Evolutionary conservation across 2,888 invertebrate genomes (phyloP).

Genomic region (Ochropleura leucogaster): DNA sequence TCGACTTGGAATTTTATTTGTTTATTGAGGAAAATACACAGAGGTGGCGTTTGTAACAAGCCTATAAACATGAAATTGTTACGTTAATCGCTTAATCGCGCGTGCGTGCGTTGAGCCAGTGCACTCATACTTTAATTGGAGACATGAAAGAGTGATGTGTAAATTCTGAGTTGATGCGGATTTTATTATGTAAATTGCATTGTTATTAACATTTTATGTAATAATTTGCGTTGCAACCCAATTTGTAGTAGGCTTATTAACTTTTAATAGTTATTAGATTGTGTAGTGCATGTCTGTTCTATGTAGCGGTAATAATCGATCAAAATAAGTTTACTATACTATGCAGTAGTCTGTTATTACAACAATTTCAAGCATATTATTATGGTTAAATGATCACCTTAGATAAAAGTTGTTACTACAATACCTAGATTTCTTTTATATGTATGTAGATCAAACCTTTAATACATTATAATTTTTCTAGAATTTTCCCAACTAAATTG

Average conservation of each 20-base stretch:
- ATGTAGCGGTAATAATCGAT: background rate
- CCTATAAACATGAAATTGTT: slow-evolving; percentile 50
- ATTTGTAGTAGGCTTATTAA: background rate
- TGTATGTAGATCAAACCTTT: background rate
- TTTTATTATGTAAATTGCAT: slow-evolving; percentile 4
- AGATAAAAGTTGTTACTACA: background rate
- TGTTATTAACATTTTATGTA: slow-evolving; percentile 14
- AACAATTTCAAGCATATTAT: background rate
- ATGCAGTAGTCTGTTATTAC: too few species aligned
- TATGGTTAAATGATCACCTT: background rate
- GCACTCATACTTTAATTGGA: slow-evolving; percentile 30
- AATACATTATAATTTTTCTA: background rate
- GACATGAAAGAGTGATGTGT: slow-evolving; percentile 23
- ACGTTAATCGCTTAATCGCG: slow-evolving; percentile 51
- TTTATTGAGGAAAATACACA: slow-evolving; percentile 47
- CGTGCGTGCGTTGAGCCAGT: slow-evolving; percentile 26
- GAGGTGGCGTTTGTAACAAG: slow-evolving; percentile 34
- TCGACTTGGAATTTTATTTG: slow-evolving; percentile 43
- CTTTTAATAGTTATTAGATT: background rate
- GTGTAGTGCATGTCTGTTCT: background rate
- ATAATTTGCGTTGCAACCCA: background rate
- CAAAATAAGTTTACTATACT: background rate
- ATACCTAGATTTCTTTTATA: background rate
- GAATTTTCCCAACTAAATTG: background rate
- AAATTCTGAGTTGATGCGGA: slow-evolving; percentile 1